phyloP scores from a whole-genome alignment of 2,888 invertebrate genomes.

The Parnassius apollo region DNA sequence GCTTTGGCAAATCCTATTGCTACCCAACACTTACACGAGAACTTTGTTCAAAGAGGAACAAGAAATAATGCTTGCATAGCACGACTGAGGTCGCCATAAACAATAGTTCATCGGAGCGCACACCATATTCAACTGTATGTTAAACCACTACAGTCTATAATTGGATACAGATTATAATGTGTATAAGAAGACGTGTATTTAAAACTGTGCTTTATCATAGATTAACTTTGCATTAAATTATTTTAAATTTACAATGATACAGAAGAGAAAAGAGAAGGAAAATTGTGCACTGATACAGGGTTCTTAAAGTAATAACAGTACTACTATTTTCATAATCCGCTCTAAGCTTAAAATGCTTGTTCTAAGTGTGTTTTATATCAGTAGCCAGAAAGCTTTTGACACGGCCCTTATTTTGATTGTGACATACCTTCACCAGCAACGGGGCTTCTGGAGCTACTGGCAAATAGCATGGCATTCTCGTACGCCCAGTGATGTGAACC shows the following conservation, averaged over 20 bases:
- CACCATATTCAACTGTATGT: not conserved
- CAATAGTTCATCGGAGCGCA: not conserved
- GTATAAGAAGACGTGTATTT: not conserved
- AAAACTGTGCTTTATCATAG: not conserved
- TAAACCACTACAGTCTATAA: not conserved
- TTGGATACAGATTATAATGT: not conserved
- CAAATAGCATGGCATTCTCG: no score
- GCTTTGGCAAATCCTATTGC: conserved; percentile 43
- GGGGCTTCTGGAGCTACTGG: no score
- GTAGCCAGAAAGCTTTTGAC: no score
- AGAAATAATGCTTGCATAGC: conserved; percentile 22
- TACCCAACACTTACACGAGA: conserved; percentile 28
- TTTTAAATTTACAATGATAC: not conserved
- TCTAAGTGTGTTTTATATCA: no score
- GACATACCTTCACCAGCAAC: no score
- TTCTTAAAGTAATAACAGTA: no score
- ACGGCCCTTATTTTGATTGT: no score
- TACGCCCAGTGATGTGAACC: no score
- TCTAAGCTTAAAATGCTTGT: no score
- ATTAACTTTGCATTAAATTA: not conserved
- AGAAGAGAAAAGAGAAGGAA: no score
- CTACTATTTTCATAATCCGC: no score
- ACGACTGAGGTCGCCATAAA: conserved; percentile 18
- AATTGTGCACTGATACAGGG: no score
- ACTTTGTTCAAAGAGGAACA: conserved; percentile 24